Base-by-base conservation (phyloP, 2,113 vertebrate genomes). In the Bettongia penicillata region DNA sequence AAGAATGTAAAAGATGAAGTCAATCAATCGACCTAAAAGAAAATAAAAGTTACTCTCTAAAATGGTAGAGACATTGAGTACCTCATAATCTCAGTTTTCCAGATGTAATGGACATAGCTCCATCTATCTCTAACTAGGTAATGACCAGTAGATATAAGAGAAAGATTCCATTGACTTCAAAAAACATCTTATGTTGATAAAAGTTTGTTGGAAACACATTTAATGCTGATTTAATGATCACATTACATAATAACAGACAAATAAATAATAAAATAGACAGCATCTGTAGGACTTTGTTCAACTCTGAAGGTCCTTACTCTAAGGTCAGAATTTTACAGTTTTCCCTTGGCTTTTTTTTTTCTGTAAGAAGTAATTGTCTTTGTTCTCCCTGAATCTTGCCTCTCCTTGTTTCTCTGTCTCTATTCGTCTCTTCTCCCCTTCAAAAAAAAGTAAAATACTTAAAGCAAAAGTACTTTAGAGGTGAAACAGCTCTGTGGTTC, bases 121-220 rank as follows among this genome's bases (percentile, higher is more conserved):
- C 90, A 91, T 93, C 49, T 92, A 57, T 90, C 8, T 89, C 37
- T 6, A 84, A 24, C 77, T 92, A 94, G 91, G 91, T 93, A 47
- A 93, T 84, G 47, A 43, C 68, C 31, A 91, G 19, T 96, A 68
- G 43, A 92, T 92, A 47, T 95, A 94, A 94, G 51, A 53, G 10
- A 94, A 93, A 2, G 91, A 28, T 55, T 52, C 94, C 2, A 51
- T 90, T 19, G 91, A 43, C 90, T 92, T 90, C 49, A 31, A 89
- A 96, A 96, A 93, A 26, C 51, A 93, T 53, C 91, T 90, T 96
- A 91, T 55, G 48, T 95, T 95, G 37, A 51, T 31, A 92, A 25
- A 25, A 90, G 53, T 51, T 10, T 84, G 3, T 96, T 96, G 43
- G 53, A 94, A 96, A 0, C 1, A 31, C 5, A 0, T 84, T 22